phyloP scores from a whole-genome alignment of 2,888 invertebrate genomes.

The Agrotis ipsilon region DNA sequence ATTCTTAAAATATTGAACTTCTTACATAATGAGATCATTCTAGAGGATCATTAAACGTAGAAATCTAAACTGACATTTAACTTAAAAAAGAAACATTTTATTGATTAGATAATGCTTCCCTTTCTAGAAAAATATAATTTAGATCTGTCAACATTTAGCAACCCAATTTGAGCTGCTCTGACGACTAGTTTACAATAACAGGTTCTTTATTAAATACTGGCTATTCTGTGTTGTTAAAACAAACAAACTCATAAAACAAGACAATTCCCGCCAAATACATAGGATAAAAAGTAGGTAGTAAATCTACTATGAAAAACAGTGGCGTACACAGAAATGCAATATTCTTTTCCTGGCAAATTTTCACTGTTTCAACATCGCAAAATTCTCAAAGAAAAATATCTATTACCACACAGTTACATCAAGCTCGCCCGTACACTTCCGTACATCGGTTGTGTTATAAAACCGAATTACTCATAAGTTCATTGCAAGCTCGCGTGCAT shows the following conservation, averaged over 20 bases:
- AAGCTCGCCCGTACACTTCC: conserved; percentile 33
- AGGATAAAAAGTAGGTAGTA: neutral
- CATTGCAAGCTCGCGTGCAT: conserved; percentile 62
- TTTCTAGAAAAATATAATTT: no score
- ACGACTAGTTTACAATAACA: no score
- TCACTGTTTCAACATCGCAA: neutral
- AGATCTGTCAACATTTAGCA: neutral
- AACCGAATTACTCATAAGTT: conserved; percentile 57
- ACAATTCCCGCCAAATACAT: neutral
- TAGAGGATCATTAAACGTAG: no score
- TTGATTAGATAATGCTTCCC: no score
- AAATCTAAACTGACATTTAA: no score
- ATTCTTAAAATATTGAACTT: no score
- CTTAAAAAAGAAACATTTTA: no score
- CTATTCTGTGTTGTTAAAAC: no score
- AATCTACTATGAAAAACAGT: neutral
- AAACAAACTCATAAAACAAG: neutral
- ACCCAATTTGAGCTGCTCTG: neutral
- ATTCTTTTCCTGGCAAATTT: neutral
- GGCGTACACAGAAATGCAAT: neutral
- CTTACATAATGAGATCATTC: no score
- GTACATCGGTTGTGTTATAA: conserved; percentile 44
- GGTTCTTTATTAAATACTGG: neutral
- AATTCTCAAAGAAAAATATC: conserved; percentile 31
- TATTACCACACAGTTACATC: conserved; percentile 43